These are phyloP conservation scores for Tachystola acroxantha DNA, from an alignment of 2,888 invertebrate genomes.

Conservation along the genomic window DNA sequence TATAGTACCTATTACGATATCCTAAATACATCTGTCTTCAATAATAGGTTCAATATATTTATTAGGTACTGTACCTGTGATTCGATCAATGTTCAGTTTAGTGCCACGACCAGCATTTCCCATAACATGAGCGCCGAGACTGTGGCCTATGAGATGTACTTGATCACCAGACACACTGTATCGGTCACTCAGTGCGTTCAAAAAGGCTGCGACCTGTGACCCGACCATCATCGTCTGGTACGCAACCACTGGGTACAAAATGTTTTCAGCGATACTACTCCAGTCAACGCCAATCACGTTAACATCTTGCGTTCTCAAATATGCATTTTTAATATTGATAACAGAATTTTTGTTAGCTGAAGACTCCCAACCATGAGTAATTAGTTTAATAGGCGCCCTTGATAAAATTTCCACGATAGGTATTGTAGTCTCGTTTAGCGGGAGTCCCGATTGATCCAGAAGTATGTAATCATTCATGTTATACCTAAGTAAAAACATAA, in stretches of 20 bases:
- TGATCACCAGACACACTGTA: conserved; percentile 34
- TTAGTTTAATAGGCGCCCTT: conserved; percentile 48
- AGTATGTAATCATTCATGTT: conserved; percentile 28
- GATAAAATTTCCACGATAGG: conserved; percentile 17
- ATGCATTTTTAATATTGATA: conserved; percentile 53
- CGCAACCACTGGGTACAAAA: conserved; percentile 43
- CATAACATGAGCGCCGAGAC: conserved; percentile 53
- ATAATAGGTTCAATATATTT: too few species aligned
- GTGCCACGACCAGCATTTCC: conserved; percentile 38
- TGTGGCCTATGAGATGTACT: conserved; percentile 49
- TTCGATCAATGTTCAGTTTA: conserved; percentile 26
- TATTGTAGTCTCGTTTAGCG: conserved; percentile 11
- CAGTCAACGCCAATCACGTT: conserved; percentile 65
- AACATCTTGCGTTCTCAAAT: conserved; percentile 44
- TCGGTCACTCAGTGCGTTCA: conserved; percentile 24
- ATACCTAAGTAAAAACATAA: conserved; percentile 21
- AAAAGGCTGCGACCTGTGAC: conserved; percentile 29
- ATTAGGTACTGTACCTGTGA: conserved; percentile 47
- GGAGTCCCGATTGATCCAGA: conserved; percentile 25
- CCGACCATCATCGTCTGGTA: conserved; percentile 37
- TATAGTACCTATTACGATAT: too few species aligned
- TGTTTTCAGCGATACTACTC: conserved; percentile 36
- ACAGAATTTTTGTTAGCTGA: conserved; percentile 46
- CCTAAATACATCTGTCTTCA: too few species aligned
- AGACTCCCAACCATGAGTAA: conserved; percentile 75